A percentile compares a stretch with the other conserved stretches of the same genome.
These are phyloP conservation scores for Chionodraco myersi DNA, from an alignment of 2,113 vertebrate genomes.

Conservation along the genomic window DNA sequence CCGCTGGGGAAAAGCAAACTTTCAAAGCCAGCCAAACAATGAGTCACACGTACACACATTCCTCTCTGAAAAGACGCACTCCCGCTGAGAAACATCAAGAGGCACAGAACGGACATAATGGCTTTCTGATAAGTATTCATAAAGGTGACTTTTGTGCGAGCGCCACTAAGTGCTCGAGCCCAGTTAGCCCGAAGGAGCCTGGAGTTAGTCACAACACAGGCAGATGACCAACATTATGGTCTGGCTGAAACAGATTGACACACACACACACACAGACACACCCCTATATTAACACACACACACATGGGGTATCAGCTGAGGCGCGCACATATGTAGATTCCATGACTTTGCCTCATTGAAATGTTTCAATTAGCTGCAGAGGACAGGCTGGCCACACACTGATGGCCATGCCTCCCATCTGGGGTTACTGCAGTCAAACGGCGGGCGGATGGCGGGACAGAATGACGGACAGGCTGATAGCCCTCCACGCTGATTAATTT, in stretches of 20 bases:
- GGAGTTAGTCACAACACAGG: constrained; percentile 65
- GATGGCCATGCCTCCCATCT: constrained; percentile 72
- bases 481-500: constrained; percentile 66
- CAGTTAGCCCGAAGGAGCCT: constrained; percentile 34
- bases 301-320: constrained; percentile 20
- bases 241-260: constrained; percentile 50
- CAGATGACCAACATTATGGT: constrained; percentile 72
- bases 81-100: constrained; percentile 67
- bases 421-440: constrained; percentile 70
- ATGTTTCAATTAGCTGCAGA: constrained; percentile 76
- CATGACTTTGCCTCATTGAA: constrained; percentile 49
- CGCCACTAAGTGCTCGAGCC: constrained; percentile 52
- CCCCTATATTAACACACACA: constrained; percentile 7
- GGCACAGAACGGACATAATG: constrained; percentile 65
- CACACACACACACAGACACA: constrained; percentile 7
- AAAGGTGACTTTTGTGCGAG: constrained; percentile 72
- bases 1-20: constrained; percentile 58
- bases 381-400: constrained; percentile 72
- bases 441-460: constrained; percentile 53
- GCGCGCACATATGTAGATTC: constrained; percentile 53
- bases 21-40: constrained; percentile 75
- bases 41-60: constrained; percentile 60
- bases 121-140: constrained; percentile 77
- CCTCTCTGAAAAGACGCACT: constrained; percentile 55
- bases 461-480: constrained; percentile 65